Conservation (phyloP, 2,888 invertebrate genomes). For the Sesia bembeciformis region DNA sequence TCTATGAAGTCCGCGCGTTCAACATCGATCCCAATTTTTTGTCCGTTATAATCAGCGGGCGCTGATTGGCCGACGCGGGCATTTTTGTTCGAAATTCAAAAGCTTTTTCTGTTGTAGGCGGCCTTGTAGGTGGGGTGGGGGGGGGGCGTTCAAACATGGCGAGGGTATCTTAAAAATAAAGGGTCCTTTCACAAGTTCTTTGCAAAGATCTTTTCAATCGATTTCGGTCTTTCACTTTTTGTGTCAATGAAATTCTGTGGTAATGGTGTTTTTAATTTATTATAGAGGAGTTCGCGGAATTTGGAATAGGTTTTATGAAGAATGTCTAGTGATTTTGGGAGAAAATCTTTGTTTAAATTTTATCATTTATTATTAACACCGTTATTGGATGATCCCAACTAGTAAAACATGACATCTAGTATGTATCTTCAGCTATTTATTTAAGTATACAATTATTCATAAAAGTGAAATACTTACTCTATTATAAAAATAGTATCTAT, state of each 20-base stretch:
- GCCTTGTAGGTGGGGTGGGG: constrained; percentile 31
- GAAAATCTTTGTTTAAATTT: too few relatives aligned
- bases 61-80: constrained; percentile 46
- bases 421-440: too few relatives aligned
- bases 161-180: constrained; percentile 38
- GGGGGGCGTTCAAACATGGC: constrained; percentile 38
- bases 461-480: too few relatives aligned
- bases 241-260: background rate
- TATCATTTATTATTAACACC: too few relatives aligned
- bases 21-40: constrained; percentile 26
- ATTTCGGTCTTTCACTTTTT: background rate
- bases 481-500: too few relatives aligned
- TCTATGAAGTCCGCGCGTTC: background rate
- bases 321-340: too few relatives aligned
- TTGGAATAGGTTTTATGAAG: too few relatives aligned
- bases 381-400: too few relatives aligned
- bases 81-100: constrained; percentile 66
- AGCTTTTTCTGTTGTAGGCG: constrained; percentile 67
- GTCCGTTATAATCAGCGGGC: constrained; percentile 23
- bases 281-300: too few relatives aligned
- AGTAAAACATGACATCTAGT: too few relatives aligned
- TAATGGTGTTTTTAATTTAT: background rate
- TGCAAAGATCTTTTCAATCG: background rate
- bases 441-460: too few relatives aligned
- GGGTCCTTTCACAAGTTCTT: background rate